phyloP scores from a whole-genome alignment of 1,140 invertebrate species.

The Calosoma granatense region DNA sequence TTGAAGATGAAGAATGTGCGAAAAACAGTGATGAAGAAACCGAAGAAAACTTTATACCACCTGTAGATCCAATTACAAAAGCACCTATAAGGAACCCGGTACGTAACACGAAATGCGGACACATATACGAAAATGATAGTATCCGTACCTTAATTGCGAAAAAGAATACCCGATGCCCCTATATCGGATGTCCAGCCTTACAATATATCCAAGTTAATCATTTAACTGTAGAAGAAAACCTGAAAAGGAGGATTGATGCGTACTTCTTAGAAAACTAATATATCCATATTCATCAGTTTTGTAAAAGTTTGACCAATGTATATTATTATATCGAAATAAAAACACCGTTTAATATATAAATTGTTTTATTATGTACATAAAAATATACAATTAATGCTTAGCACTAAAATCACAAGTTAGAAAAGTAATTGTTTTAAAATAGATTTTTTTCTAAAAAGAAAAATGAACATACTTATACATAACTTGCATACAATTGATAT shows the following conservation, averaged over 20 bases:
- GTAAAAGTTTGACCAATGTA: too few relatives aligned
- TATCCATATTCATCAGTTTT: too few relatives aligned
- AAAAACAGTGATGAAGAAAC: not conserved
- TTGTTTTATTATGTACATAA: not conserved
- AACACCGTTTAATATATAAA: not conserved
- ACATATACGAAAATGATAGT: not conserved
- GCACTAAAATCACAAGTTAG: not conserved
- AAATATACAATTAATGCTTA: not conserved
- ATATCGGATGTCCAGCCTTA: not conserved
- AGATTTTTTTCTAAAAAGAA: not conserved
- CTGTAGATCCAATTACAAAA: not conserved
- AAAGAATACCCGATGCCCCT: not conserved
- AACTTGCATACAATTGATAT: too few relatives aligned
- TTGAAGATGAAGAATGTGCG: not conserved
- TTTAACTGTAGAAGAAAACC: not conserved
- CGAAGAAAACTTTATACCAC: not conserved
- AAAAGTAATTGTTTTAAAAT: not conserved
- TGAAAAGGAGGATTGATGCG: not conserved
- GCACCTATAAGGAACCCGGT: not conserved
- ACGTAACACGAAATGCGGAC: not conserved
- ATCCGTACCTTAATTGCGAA: not conserved
- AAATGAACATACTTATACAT: not conserved
- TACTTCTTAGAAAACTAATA: not conserved
- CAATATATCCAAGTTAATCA: not conserved
- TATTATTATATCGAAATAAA: too few relatives aligned